Evolutionary conservation across 2,888 invertebrate species (phyloP).

Genomic region (Lymantria monacha): DNA sequence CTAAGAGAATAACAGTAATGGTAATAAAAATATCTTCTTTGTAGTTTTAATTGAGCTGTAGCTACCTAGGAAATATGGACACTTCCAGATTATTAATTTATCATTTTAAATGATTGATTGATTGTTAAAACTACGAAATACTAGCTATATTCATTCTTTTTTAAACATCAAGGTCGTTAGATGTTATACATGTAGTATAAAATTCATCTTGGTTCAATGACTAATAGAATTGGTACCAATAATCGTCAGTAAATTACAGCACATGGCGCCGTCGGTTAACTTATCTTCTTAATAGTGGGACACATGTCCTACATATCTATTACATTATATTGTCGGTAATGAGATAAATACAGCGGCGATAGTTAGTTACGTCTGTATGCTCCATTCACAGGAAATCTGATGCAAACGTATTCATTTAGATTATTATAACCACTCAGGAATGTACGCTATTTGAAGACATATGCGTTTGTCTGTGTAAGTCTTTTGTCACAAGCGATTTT

Average conservation of each 20-base stretch:
- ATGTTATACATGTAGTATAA: constrained; percentile 9
- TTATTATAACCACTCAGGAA: constrained; percentile 6
- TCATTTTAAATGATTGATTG: too few species aligned
- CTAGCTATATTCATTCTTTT: too few species aligned
- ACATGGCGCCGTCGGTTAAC: constrained; percentile 52
- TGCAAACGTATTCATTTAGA: constrained; percentile 18
- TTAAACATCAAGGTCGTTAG: too few species aligned
- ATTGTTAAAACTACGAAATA: too few species aligned
- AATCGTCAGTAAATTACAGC: constrained; percentile 37
- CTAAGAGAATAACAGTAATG: too few species aligned
- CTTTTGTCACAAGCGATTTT: too few species aligned
- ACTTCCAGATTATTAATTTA: too few species aligned
- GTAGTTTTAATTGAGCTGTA: too few species aligned
- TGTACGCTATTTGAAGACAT: not conserved
- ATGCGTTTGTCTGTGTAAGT: too few species aligned
- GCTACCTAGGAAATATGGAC: too few species aligned
- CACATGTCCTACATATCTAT: constrained; percentile 44
- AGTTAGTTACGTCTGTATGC: constrained; percentile 14
- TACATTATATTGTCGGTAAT: constrained; percentile 28
- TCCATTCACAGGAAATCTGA: constrained; percentile 22
- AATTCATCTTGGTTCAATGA: constrained; percentile 2
- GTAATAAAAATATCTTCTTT: too few species aligned
- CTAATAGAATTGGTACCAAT: constrained; percentile 5
- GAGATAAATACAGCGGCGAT: constrained; percentile 27
- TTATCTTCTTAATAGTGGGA: constrained; percentile 55